phyloP scores from a whole-genome alignment of 2,797 vertebrate species.

The Syndactyla subalaris region DNA sequence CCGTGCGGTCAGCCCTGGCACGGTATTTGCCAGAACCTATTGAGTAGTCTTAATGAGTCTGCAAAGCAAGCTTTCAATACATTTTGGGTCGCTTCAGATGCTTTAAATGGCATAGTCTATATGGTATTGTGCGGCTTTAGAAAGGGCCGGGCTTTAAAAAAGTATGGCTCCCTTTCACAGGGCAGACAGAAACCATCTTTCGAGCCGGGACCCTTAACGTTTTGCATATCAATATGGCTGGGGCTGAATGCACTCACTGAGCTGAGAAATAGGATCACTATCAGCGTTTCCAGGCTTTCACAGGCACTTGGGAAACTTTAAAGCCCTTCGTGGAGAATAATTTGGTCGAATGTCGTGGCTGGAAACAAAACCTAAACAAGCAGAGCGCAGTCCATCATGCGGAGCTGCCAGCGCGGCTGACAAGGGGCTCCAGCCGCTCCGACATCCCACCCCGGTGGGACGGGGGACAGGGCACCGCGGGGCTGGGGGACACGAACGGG shows the following conservation, averaged over 20 bases:
- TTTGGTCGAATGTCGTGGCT: slow-evolving; percentile 76
- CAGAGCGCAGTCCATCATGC: slow-evolving; percentile 67
- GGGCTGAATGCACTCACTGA: slow-evolving; percentile 86
- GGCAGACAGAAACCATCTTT: slow-evolving; percentile 76
- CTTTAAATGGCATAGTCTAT: slow-evolving; percentile 75
- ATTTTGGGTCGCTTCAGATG: slow-evolving; percentile 73
- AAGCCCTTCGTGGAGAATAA: slow-evolving; percentile 73
- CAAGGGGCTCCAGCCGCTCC: slow-evolving; percentile 23
- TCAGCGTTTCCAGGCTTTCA: slow-evolving; percentile 82
- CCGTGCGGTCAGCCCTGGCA: slow-evolving; percentile 69
- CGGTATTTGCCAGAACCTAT: slow-evolving; percentile 71
- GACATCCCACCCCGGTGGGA: slow-evolving; percentile 3
- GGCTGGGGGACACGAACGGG: neutral
- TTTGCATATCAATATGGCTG: slow-evolving; percentile 88
- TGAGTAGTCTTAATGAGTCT: slow-evolving; percentile 75
- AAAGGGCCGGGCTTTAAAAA: slow-evolving; percentile 65
- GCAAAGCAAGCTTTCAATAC: slow-evolving; percentile 72
- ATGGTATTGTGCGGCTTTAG: slow-evolving; percentile 73
- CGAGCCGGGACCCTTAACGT: slow-evolving; percentile 69
- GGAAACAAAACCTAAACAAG: slow-evolving; percentile 75
- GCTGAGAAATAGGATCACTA: slow-evolving; percentile 87
- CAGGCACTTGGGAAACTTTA: slow-evolving; percentile 82
- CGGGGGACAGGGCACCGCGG: neutral
- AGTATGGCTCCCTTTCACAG: slow-evolving; percentile 76
- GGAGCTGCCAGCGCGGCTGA: slow-evolving; percentile 32